Conservation (phyloP, 2,888 invertebrate species). For the Heteropelma amictum region DNA sequence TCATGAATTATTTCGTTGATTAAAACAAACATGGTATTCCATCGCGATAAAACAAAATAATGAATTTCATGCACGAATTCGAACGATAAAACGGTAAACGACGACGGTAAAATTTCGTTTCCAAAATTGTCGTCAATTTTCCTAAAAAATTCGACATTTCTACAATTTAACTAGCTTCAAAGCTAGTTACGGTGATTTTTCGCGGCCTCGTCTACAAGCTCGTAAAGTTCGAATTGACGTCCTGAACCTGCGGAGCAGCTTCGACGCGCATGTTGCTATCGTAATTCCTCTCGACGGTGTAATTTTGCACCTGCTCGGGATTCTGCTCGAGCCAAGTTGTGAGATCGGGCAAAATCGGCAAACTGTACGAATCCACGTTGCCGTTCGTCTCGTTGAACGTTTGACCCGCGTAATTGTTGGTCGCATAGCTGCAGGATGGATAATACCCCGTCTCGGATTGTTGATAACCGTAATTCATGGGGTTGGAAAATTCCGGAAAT, state of each 20-base stretch:
- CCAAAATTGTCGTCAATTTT: not conserved
- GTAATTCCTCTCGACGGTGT: not conserved
- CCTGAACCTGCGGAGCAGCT: slow-evolving; percentile 24
- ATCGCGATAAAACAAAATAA: too few relatives aligned
- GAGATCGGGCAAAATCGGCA: slow-evolving; percentile 46
- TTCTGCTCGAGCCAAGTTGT: slow-evolving; percentile 41
- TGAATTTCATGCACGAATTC: too few relatives aligned
- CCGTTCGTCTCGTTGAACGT: slow-evolving; percentile 2
- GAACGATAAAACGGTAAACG: too few relatives aligned
- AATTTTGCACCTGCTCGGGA: slow-evolving; percentile 16
- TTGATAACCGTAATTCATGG: slow-evolving; percentile 1
- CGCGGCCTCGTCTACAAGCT: slow-evolving; percentile 27
- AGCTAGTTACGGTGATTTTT: not conserved
- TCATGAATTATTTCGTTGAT: too few relatives aligned
- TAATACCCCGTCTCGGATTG: slow-evolving; percentile 14
- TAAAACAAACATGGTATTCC: too few relatives aligned
- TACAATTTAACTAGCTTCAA: too few relatives aligned
- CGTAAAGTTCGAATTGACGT: slow-evolving; percentile 34
- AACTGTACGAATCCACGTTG: slow-evolving; percentile 1
- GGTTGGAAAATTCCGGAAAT: not conserved
- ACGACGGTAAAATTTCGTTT: not conserved
- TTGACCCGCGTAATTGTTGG: slow-evolving; percentile 2
- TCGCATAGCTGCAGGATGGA: not conserved
- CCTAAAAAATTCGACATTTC: too few relatives aligned
- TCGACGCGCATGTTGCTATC: slow-evolving; percentile 16